Evolutionary conservation across 2,113 vertebrate species (phyloP).

Genomic region (Saccopteryx leptura): DNA sequence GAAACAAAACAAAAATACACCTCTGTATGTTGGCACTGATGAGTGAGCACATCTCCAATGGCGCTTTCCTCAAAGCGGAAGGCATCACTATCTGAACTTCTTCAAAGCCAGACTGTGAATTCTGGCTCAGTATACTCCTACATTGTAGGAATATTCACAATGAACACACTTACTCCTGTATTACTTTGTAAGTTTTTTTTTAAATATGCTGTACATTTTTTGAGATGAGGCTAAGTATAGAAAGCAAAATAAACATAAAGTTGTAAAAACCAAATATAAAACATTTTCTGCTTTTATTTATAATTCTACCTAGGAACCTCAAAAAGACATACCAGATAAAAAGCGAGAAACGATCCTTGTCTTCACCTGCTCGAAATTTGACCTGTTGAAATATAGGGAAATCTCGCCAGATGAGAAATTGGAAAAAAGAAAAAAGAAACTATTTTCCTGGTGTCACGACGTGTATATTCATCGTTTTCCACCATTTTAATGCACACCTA

Average conservation of each 20-base stretch:
- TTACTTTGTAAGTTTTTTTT: not conserved
- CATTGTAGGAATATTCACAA: constrained; percentile 36
- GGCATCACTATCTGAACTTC: constrained; percentile 41
- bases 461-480: not conserved
- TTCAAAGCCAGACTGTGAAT: not conserved
- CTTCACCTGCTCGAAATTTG: not conserved
- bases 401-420: not conserved
- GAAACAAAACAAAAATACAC: not conserved
- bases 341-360: not conserved
- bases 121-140: constrained; percentile 2
- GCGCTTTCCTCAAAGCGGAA: constrained; percentile 61
- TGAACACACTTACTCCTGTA: not conserved
- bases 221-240: constrained; percentile 40
- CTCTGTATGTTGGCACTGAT: constrained; percentile 28
- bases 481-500: constrained; percentile 41
- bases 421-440: constrained; percentile 31
- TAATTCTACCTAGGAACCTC: constrained; percentile 64
- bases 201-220: not conserved
- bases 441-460: constrained; percentile 62
- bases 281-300: constrained; percentile 38
- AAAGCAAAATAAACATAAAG: constrained; percentile 59
- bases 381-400: constrained; percentile 40
- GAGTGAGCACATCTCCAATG: constrained; percentile 14
- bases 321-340: accelerated
- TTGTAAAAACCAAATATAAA: constrained; percentile 50